phyloP scores from a whole-genome alignment of 2,888 invertebrate genomes.

The Branchipolynoe longqiensis region DNA sequence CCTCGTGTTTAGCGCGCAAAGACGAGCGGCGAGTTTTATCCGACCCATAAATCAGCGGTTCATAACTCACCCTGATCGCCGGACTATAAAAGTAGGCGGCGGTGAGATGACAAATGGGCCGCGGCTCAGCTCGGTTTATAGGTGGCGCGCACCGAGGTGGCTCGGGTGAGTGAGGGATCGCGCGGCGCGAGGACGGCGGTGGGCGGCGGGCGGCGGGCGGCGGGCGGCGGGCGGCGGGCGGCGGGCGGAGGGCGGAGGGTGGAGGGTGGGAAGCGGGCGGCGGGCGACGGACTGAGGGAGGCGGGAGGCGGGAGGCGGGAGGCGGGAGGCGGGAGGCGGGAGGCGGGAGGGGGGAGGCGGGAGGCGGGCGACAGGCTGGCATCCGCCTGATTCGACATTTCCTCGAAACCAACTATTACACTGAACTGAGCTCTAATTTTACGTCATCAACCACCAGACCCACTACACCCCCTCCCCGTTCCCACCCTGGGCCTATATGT shows the following conservation, averaged over 20 bases:
- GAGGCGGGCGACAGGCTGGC: no score
- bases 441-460: no score
- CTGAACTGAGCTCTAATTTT: no score
- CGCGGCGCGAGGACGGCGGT: background rate
- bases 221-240: background rate
- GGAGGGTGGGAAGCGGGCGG: background rate
- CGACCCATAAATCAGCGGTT: background rate
- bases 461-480: no score
- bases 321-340: no score
- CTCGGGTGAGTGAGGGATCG: background rate
- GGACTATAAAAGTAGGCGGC: background rate
- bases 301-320: background rate
- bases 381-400: no score
- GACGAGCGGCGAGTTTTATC: background rate
- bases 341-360: no score
- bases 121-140: background rate
- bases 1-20: background rate
- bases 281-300: no score
- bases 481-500: no score
- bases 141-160: background rate
- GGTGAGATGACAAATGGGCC: slow-evolving; percentile 3
- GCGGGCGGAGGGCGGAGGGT: background rate
- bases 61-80: slow-evolving; percentile 3
- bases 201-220: background rate
- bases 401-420: no score